A percentile compares a stretch with the other conserved stretches of the same genome.
These are phyloP conservation scores for Vidua macroura DNA, from an alignment of 2,113 vertebrate species.

Conservation along the genomic window DNA sequence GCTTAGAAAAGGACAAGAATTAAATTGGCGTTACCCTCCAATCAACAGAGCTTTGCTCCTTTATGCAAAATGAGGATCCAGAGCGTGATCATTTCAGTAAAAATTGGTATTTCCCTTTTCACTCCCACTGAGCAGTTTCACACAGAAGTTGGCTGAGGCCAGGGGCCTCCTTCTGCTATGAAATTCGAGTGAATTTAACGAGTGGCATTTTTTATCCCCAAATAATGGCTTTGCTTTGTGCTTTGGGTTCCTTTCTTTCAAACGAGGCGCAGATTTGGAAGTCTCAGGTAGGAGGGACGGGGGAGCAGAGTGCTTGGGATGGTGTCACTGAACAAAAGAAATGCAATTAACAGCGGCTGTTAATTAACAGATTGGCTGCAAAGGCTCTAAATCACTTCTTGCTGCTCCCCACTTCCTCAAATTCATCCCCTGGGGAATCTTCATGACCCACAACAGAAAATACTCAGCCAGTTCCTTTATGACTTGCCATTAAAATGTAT, in stretches of 20 bases:
- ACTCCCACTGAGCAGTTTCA: background rate
- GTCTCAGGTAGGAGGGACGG: background rate
- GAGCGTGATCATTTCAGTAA: background rate
- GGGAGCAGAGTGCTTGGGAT: background rate
- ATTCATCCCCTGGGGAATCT: background rate
- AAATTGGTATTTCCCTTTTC: background rate
- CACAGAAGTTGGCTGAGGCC: conserved; percentile 16
- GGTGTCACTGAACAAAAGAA: background rate
- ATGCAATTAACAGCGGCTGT: background rate
- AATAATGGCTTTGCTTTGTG: background rate
- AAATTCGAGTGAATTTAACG: background rate
- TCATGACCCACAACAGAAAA: background rate
- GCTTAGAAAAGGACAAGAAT: background rate
- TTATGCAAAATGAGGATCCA: background rate
- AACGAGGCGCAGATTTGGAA: background rate
- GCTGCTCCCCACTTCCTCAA: background rate
- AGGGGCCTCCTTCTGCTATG: background rate
- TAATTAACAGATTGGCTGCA: background rate
- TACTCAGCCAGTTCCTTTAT: background rate
- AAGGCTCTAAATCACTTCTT: background rate
- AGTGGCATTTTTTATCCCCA: background rate
- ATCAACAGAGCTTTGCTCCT: background rate
- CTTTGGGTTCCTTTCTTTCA: background rate
- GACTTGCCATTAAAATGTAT: background rate
- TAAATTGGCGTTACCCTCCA: accelerated